A percentile compares a stretch with the other conserved stretches of the same genome.
Conservation (phyloP, 2,888 invertebrate species). For the Pachydiplax longipennis region DNA sequence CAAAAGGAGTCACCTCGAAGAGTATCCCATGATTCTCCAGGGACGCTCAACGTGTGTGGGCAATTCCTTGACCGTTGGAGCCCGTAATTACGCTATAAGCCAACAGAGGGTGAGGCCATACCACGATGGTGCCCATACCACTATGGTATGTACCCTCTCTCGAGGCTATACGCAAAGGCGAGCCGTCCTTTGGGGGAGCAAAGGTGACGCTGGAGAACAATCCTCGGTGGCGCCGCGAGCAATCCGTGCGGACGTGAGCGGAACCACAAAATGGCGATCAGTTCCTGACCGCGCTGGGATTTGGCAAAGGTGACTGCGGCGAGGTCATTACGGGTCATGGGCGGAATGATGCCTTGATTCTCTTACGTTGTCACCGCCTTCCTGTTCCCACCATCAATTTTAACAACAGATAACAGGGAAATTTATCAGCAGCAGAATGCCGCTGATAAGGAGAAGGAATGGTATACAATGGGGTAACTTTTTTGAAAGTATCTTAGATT, state of each 20-base stretch:
- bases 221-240: slow-evolving; percentile 4
- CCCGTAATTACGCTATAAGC: neutral
- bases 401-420: neutral
- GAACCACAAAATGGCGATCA: slow-evolving; percentile 17
- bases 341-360: neutral
- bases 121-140: neutral
- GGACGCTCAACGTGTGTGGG: neutral
- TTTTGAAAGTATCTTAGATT: too few relatives aligned
- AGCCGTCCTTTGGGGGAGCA: neutral
- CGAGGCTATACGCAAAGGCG: neutral
- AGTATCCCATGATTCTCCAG: too few relatives aligned
- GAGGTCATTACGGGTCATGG: neutral
- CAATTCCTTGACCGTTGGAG: neutral
- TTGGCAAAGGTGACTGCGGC: slow-evolving; percentile 11
- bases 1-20: too few relatives aligned
- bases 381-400: neutral
- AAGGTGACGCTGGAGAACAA: neutral
- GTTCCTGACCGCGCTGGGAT: slow-evolving; percentile 6
- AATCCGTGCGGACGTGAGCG: slow-evolving; percentile 15
- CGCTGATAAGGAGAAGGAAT: too few relatives aligned
- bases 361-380: neutral
- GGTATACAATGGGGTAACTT: too few relatives aligned
- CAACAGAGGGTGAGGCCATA: neutral
- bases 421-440: neutral
- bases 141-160: neutral